These are phyloP conservation scores for Sarcoramphus papa DNA, from an alignment of 2,797 vertebrate species.

Conservation along the genomic window DNA sequence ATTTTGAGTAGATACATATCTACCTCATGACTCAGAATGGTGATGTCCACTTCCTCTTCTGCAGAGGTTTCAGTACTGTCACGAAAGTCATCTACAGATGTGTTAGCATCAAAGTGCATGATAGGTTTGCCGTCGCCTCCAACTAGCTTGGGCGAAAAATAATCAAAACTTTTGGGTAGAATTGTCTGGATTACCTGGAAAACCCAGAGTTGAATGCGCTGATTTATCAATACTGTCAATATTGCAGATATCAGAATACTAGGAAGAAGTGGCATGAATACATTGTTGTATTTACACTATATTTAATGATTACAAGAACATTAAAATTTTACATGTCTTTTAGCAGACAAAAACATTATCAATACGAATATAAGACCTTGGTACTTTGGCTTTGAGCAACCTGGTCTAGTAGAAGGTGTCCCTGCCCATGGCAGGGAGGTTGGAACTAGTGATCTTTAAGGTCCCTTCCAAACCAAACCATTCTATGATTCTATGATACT, in stretches of 20 bases:
- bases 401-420: no score
- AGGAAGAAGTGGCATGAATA: not conserved
- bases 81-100: conserved; percentile 68
- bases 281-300: not conserved
- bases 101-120: conserved; percentile 43
- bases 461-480: no score
- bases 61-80: conserved; percentile 72
- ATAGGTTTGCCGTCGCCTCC: conserved; percentile 72
- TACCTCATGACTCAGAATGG: conserved; percentile 85
- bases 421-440: no score
- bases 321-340: not conserved
- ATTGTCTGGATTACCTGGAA: conserved; percentile 83
- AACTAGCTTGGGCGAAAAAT: conserved; percentile 70
- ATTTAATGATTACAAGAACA: not conserved
- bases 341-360: not conserved
- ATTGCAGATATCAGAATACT: not conserved
- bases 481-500: no score
- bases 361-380: not conserved
- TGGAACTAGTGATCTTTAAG: no score
- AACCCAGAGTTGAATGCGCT: not conserved
- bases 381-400: no score
- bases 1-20: not conserved
- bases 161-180: conserved; percentile 72
- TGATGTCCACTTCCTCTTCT: conserved; percentile 83
- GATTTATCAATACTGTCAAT: not conserved